phyloP scores from a whole-genome alignment of 2,113 vertebrate species.

The Ctenodactylus gundi region DNA sequence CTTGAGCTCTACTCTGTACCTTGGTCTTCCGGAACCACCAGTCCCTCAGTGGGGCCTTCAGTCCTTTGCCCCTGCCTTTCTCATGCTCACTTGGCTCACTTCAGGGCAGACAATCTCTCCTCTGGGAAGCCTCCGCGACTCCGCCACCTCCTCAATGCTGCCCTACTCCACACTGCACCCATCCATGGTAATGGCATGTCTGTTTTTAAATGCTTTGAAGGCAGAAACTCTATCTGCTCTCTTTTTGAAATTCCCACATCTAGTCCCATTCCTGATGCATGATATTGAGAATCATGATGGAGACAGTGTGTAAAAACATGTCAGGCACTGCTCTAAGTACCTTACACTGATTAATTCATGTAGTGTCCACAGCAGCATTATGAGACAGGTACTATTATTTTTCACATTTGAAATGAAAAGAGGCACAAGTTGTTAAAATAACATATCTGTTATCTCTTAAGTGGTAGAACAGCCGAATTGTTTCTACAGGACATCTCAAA shows the following conservation, averaged over 20 bases:
- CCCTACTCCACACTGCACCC: not conserved
- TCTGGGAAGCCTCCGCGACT: not conserved
- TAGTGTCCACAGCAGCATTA: not conserved
- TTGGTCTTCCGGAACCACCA: not conserved
- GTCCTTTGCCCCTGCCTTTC: not conserved
- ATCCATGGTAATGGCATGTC: rapidly evolving
- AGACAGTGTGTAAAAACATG: not conserved
- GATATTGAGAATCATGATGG: not conserved
- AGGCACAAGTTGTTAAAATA: not conserved
- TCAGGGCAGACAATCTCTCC: not conserved
- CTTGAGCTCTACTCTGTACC: rapidly evolving
- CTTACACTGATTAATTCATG: not conserved
- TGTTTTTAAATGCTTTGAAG: not conserved
- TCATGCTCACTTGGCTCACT: not conserved
- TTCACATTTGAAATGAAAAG: not conserved
- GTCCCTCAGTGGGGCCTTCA: not conserved
- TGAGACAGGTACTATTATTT: not conserved
- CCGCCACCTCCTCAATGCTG: not conserved
- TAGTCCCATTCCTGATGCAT: not conserved
- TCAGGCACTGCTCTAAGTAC: not conserved
- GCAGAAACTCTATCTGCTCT: not conserved
- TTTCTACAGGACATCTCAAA: not conserved
- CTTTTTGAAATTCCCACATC: not conserved
- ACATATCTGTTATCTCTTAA: not conserved
- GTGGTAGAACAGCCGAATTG: not conserved